Conservation (phyloP, 2,113 vertebrate genomes). For the Dasyornis broadbenti region DNA sequence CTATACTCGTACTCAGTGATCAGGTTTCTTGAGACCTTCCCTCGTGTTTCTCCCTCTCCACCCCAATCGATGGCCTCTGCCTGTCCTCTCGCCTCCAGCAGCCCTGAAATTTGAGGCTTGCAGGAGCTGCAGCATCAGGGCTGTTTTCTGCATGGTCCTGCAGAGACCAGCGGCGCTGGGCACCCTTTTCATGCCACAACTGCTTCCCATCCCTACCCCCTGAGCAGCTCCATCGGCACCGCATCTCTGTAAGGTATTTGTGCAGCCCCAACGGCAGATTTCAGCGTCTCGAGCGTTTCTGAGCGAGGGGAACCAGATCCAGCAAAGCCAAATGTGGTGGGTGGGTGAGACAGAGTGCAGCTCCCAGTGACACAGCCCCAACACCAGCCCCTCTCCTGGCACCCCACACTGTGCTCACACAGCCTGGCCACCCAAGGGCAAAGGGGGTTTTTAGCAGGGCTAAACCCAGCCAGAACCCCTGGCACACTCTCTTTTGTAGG, state of each 20-base stretch:
- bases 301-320: not conserved
- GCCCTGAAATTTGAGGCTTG: not conserved
- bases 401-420: not conserved
- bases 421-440: accelerated
- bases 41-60: not conserved
- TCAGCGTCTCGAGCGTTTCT: not conserved
- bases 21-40: not conserved
- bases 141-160: not conserved
- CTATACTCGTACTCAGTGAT: not conserved
- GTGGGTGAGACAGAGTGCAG: not conserved
- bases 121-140: not conserved
- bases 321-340: accelerated
- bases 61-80: not conserved
- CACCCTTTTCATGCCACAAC: accelerated
- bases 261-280: accelerated
- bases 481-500: not conserved
- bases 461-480: not conserved
- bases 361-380: accelerated
- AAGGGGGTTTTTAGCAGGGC: not conserved
- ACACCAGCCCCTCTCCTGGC: not conserved
- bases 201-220: accelerated
- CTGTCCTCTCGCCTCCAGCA: not conserved
- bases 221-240: accelerated
- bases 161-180: accelerated
- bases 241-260: accelerated